Evolutionary conservation across 1,140 invertebrate genomes (phyloP).

Genomic region (Palaemon carinicauda): DNA sequence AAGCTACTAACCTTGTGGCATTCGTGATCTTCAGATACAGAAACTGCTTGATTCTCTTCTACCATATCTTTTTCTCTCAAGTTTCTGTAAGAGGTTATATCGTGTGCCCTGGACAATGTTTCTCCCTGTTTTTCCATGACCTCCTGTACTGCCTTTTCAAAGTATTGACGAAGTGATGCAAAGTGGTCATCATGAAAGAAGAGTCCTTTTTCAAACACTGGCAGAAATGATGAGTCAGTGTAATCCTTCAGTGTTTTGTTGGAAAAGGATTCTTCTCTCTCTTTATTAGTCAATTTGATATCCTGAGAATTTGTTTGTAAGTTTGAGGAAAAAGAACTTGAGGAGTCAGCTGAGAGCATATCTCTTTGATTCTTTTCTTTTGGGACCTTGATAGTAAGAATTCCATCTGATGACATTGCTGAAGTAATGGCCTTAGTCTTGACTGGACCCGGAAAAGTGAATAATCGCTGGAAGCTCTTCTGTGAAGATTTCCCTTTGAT

Average conservation of each 20-base stretch:
- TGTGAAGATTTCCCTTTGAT: neutral
- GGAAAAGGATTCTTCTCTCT: neutral
- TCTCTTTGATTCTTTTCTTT: neutral
- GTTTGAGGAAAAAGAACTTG: too few relatives aligned
- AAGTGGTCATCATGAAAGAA: constrained; percentile 38
- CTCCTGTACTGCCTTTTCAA: constrained; percentile 16
- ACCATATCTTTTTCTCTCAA: constrained; percentile 17
- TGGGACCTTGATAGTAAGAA: constrained; percentile 36
- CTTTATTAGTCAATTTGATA: neutral
- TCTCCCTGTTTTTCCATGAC: neutral
- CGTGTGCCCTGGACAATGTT: neutral
- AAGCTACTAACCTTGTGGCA: constrained; percentile 28
- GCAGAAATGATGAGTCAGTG: neutral
- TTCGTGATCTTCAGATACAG: constrained; percentile 18
- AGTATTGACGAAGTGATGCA: constrained; percentile 13
- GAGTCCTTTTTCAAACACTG: constrained; percentile 12
- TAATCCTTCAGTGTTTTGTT: too few relatives aligned
- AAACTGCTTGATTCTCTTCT: constrained; percentile 50
- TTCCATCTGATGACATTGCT: constrained; percentile 27
- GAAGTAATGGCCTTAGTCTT: neutral
- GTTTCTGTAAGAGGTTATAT: constrained; percentile 10
- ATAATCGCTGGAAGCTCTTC: constrained; percentile 17
- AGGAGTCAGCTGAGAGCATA: too few relatives aligned
- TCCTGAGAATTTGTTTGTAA: too few relatives aligned
- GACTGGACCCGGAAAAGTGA: constrained; percentile 24